Percentiles rank a stretch among this genome's conserved stretches.
phyloP scores from a whole-genome alignment of 2,888 invertebrate species.

The Dexiosoma caninum region DNA sequence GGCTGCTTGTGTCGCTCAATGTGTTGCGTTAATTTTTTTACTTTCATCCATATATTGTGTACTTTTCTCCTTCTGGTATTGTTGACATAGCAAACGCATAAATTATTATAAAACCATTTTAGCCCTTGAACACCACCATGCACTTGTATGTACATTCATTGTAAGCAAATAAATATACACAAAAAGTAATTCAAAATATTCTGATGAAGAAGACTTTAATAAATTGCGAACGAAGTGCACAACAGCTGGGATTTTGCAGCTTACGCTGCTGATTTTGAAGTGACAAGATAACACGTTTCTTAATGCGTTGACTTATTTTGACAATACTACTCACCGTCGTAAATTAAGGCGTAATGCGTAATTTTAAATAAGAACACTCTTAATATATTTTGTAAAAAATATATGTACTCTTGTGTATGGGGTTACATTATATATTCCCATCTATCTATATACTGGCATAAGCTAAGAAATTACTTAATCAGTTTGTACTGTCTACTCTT shows the following conservation, averaged over 20 bases:
- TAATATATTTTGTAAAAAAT: not conserved
- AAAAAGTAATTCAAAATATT: slow-evolving; percentile 8
- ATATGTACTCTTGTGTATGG: not conserved
- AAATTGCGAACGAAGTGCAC: slow-evolving; percentile 13
- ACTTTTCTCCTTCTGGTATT: slow-evolving; percentile 22
- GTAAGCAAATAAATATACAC: not conserved
- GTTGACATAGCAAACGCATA: slow-evolving; percentile 51
- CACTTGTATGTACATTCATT: not conserved
- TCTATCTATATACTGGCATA: no score
- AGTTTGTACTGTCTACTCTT: no score
- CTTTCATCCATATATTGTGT: slow-evolving; percentile 21
- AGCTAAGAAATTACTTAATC: no score
- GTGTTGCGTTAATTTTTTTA: slow-evolving; percentile 21
- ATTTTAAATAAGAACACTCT: not conserved
- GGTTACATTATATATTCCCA: no score
- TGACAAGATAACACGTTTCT: slow-evolving; percentile 45
- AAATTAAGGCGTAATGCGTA: slow-evolving; percentile 27
- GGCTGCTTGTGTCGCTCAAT: slow-evolving; percentile 30
- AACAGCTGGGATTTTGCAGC: slow-evolving; percentile 44
- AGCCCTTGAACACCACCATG: slow-evolving; percentile 24
- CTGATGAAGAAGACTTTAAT: slow-evolving; percentile 3
- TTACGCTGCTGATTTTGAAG: slow-evolving; percentile 44
- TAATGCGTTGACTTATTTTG: slow-evolving; percentile 35
- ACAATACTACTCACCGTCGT: slow-evolving; percentile 26
- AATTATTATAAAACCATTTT: slow-evolving; percentile 56